Evolutionary conservation across 2,113 vertebrate species (phyloP), one percentile per base, ranked within the genome.

Genomic region (Semnornis frantzii): DNA sequence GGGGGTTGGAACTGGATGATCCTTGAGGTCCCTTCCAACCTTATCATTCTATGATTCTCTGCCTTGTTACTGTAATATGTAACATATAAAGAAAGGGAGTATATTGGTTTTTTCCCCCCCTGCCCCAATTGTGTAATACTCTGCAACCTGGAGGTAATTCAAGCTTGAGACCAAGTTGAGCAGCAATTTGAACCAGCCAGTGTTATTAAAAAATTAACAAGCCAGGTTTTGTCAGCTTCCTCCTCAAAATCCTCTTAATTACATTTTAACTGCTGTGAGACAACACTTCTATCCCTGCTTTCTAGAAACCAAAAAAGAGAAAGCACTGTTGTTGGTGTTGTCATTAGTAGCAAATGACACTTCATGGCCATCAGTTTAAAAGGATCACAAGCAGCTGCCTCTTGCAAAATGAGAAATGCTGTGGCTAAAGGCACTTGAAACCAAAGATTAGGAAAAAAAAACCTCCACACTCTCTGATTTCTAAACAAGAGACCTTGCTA

Each of bases 301-400:
- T 85, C 73, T 78, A 78, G 85, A 94, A 92, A 86, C 77, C 69
- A 80, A 46, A 15, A 62, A 95, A 77, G 64, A 93, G 82, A 82
- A 97, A 96, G 93, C 62, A 90, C 55, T 65, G 63, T 65, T 68
- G 42, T 39, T 65, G 63, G 63, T 68, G 42, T 15, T 42, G 62
- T 90, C 93, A 96, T 58, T 95, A 87, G 68, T 52, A 96, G 85
- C 95, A 95, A 97, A 97, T 92, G 62, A 75, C 82, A 96, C 94
- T 97, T 95, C 78, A 95, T 0, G 6, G 70, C 94, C 94, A 97
- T 97, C 80, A 88, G 59, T 80, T 97, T 95, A 96, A 97, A 97
- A 97, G 94, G 89, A 92, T 95, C 94, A 94, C 81, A 97, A 96
- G 97, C 90, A 15, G 42, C 42, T 42, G 42, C 58, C 90, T 96